Conservation (phyloP, 2,113 vertebrate species). For the Morone saxatilis region DNA sequence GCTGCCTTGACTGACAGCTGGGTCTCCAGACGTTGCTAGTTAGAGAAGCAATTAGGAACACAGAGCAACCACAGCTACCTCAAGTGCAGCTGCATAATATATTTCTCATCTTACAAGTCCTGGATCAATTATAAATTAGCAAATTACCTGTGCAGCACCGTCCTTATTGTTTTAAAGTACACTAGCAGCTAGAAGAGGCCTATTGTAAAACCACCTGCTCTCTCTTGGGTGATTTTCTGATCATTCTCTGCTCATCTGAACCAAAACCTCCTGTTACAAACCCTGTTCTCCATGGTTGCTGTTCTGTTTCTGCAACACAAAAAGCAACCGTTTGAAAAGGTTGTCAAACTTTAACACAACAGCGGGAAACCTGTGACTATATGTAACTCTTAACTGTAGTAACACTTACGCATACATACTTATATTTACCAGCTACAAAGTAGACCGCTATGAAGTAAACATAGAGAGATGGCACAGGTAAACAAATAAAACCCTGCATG, state of each 20-base stretch:
- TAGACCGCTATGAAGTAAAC: neutral
- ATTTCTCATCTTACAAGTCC: constrained; percentile 1
- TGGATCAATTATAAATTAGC: constrained; percentile 6
- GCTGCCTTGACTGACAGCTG: constrained; percentile 19
- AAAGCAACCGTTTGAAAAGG: neutral
- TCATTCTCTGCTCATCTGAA: neutral
- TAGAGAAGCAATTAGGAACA: constrained; percentile 13
- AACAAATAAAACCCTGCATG: neutral
- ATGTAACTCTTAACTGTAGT: neutral
- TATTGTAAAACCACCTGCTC: neutral
- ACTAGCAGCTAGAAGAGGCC: neutral
- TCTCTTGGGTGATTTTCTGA: neutral
- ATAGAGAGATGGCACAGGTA: neutral
- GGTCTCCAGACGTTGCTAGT: constrained; percentile 20
- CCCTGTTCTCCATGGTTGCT: neutral
- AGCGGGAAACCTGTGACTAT: neutral
- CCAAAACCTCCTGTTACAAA: neutral
- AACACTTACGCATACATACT: neutral
- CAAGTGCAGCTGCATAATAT: neutral
- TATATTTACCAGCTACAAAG: neutral
- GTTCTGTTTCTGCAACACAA: neutral
- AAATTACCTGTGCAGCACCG: neutral
- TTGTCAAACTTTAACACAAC: neutral
- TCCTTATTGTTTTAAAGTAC: neutral
- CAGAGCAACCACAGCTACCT: neutral